Base-by-base conservation (phyloP, 2,113 vertebrate species). In the Phylloscopus trochiloides region DNA sequence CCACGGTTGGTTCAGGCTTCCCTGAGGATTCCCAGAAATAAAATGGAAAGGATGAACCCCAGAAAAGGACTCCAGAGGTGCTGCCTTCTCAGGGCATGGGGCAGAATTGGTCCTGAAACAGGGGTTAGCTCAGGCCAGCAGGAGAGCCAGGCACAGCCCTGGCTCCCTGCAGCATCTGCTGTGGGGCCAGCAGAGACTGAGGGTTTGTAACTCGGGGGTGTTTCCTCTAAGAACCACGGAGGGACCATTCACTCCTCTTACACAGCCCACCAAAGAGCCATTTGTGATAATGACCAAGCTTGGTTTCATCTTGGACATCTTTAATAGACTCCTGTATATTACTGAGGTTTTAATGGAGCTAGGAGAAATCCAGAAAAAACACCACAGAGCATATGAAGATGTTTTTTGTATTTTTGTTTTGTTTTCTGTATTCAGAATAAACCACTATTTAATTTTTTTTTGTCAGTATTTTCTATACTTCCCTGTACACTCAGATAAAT, bases 201-300 rank as follows among this genome's bases (percentile, higher is more conserved):
- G 4, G 55, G 1, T 51, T 79, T 80, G 81, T 18, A 88, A 38
- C 58, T 51, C 4, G 24, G 47, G 74, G 6, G 1, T 36, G 78
- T 62, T 96, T 90, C 29, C 67, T 17, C 81, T 80, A 70, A 96
- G 78, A 94, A 90, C 71, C 47, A 0, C 87, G 70, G 58, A 0
- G 87, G 94, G 93, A 92, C 85, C 55, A 74, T 94, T 82, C 57
- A 15, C 34, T 92, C 32, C 43, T 66, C 80, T 77, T 20, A 19
- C 17, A 96, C 81, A 93, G 81, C 80, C 85, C 91, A 94, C 93
- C 50, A 73, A 91, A 91, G 89, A 92, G 87, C 74, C 81, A 40
- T 93, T 91, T 73, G 48, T 66, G 74, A 66, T 96, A 94, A 96
- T 50, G 77, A 16, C 73, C 85, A 90, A 90, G 76, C 94, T 76